Evolutionary conservation across 2,797 vertebrate species (phyloP).

Genomic region (Decapterus maruadsi): DNA sequence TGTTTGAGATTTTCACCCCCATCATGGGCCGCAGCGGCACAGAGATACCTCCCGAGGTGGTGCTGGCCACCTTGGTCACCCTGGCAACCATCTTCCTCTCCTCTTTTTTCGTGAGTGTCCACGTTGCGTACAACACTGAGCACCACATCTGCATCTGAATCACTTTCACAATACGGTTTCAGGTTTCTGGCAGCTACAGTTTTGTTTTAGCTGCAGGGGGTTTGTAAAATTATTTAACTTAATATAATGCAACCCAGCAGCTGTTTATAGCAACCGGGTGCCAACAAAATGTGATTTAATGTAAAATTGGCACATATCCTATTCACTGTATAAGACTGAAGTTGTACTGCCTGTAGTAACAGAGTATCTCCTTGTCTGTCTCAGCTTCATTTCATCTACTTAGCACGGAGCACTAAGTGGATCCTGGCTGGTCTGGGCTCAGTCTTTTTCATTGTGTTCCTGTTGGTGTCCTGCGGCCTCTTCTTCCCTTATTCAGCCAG

Average conservation of each 20-base stretch:
- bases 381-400: slow-evolving; percentile 95
- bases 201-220: slow-evolving; percentile 1
- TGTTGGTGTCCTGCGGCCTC: slow-evolving; percentile 91
- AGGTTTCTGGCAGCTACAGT: background rate
- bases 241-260: slow-evolving; percentile 6
- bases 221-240: background rate
- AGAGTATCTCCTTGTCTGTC: slow-evolving; percentile 41
- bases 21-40: slow-evolving; percentile 97
- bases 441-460: slow-evolving; percentile 85
- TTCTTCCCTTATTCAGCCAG: slow-evolving; percentile 94
- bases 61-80: slow-evolving; percentile 91
- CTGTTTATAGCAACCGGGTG: background rate
- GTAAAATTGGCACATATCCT: background rate
- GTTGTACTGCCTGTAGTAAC: slow-evolving; percentile 4
- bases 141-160: background rate
- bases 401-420: slow-evolving; percentile 90
- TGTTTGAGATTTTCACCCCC: slow-evolving; percentile 97
- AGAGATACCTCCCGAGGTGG: slow-evolving; percentile 93
- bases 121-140: background rate
- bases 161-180: background rate
- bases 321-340: background rate
- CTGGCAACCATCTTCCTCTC: slow-evolving; percentile 90
- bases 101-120: slow-evolving; percentile 94
- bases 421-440: slow-evolving; percentile 86
- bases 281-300: background rate